Percentiles rank a stretch among this genome's conserved stretches.
phyloP scores from a whole-genome alignment of 2,888 invertebrate species.

The Cheilosia vulpina region DNA sequence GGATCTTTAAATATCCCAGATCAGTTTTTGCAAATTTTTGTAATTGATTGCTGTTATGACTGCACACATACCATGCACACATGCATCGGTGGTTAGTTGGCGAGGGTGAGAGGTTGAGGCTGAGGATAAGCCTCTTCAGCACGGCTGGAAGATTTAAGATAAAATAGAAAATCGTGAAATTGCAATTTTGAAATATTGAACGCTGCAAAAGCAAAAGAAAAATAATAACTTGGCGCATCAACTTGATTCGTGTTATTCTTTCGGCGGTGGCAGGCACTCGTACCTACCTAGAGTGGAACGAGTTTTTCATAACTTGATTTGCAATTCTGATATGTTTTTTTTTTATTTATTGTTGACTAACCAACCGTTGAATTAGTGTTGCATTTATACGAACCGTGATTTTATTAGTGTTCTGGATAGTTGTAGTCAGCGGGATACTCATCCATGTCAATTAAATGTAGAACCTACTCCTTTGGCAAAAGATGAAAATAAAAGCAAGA shows the following conservation, averaged over 20 bases:
- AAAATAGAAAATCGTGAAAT: conserved; percentile 42
- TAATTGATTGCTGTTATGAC: conserved; percentile 62
- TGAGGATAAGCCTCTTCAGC: conserved; percentile 42
- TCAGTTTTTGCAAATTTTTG: conserved; percentile 55
- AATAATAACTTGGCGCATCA: conserved; percentile 6
- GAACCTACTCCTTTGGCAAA: background rate
- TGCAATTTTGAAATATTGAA: conserved; percentile 50
- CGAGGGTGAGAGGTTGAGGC: conserved; percentile 23
- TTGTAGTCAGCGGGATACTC: conserved; percentile 2
- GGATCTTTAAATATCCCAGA: conserved; percentile 57
- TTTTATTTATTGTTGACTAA: conserved; percentile 26
- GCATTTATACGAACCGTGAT: background rate
- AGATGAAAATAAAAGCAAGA: background rate
- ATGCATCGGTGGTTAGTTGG: conserved; percentile 21
- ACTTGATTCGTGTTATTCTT: background rate
- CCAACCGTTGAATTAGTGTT: conserved; percentile 10
- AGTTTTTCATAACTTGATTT: conserved; percentile 43
- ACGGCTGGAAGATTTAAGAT: conserved; percentile 39
- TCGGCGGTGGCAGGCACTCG: background rate
- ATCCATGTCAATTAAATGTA: background rate
- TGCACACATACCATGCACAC: background rate
- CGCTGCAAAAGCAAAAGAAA: conserved; percentile 5
- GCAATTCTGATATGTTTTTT: conserved; percentile 14
- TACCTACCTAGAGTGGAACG: conserved; percentile 2
- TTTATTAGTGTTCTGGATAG: background rate